A percentile compares a stretch with the other conserved stretches of the same genome.
Conservation (phyloP, 1,140 invertebrate species). For the Hetaerina americana region DNA sequence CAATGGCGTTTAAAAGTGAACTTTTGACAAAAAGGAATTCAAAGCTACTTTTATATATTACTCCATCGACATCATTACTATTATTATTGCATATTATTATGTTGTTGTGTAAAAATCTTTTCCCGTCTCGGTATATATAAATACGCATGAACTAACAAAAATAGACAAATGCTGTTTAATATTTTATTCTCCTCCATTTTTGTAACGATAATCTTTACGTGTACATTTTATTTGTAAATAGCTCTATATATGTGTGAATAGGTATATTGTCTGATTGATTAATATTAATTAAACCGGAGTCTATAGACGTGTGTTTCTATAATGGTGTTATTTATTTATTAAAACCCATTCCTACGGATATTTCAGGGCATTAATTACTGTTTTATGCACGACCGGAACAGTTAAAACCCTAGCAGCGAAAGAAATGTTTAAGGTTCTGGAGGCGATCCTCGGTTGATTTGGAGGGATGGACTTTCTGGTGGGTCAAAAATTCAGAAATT, state of each 20-base stretch:
- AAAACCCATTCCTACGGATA: neutral
- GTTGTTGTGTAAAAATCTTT: conserved; percentile 6
- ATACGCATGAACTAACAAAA: conserved; percentile 4
- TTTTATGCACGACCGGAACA: no score
- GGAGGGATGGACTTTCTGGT: no score
- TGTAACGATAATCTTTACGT: conserved; percentile 2
- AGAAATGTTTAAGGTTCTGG: no score
- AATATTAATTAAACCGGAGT: conserved; percentile 1
- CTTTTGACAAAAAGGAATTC: neutral
- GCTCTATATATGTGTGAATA: conserved; percentile 5
- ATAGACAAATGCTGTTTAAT: neutral
- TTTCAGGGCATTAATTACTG: no score
- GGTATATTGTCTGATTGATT: conserved; percentile 6
- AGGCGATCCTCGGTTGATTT: no score
- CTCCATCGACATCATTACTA: neutral
- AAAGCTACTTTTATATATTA: neutral
- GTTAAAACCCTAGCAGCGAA: no score
- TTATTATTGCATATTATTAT: conserved; percentile 5
- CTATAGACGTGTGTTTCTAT: conserved; percentile 1
- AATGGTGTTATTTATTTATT: neutral
- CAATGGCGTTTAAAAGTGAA: conserved; percentile 1
- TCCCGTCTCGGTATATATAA: neutral
- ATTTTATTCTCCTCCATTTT: conserved; percentile 1
- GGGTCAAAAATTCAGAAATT: no score
- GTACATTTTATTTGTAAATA: conserved; percentile 9